Evolutionary conservation across 92 coral and sea anemone genomes (phyloP).

Genomic region (Parazoanthus swiftii): DNA sequence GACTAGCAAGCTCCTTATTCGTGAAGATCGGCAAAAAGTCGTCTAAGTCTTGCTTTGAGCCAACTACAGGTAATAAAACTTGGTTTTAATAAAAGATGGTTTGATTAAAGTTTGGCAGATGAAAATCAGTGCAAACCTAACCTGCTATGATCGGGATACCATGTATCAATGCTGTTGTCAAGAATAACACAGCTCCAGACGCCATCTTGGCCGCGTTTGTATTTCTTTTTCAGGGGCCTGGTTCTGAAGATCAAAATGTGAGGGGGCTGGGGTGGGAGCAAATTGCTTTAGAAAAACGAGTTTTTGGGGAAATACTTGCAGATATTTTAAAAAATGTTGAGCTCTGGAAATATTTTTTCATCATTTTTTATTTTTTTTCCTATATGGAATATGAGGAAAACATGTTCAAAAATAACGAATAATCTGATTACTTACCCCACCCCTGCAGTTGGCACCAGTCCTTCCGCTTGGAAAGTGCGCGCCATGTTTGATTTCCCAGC

Average conservation of each 20-base stretch:
- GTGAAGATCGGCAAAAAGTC: slow-evolving; percentile 44
- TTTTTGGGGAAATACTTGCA: background rate
- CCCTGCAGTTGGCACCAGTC: background rate
- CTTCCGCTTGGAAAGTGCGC: background rate
- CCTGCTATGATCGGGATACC: background rate
- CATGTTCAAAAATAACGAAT: background rate
- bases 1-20: slow-evolving; percentile 51
- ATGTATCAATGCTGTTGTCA: slow-evolving; percentile 23
- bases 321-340: background rate
- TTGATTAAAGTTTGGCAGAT: background rate
- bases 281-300: background rate
- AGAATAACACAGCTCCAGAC: slow-evolving; percentile 22
- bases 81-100: background rate
- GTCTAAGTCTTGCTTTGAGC: slow-evolving; percentile 13
- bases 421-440: background rate
- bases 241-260: background rate
- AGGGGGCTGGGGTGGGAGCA: background rate
- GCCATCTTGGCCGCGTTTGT: slow-evolving; percentile 39
- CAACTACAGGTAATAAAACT: background rate
- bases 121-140: background rate
- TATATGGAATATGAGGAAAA: background rate
- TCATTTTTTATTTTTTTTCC: background rate
- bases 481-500: background rate
- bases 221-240: background rate
- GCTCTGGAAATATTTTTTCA: background rate